phyloP scores from a whole-genome alignment of 2,797 vertebrate species.

The Apogon hyalosoma region DNA sequence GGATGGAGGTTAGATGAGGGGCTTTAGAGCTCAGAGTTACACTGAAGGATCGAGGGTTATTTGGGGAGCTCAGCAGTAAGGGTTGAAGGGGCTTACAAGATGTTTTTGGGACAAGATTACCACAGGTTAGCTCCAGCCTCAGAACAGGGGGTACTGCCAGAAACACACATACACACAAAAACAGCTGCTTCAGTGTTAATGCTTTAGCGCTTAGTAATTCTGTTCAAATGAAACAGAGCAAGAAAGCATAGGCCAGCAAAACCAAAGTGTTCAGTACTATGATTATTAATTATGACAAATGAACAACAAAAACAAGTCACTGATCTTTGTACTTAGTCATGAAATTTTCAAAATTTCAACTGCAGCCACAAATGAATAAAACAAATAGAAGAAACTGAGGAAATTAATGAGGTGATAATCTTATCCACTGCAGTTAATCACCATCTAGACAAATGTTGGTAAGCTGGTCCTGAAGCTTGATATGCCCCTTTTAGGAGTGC shows the following conservation, averaged over 20 bases:
- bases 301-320: background rate
- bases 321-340: background rate
- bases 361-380: background rate
- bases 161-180: constrained; percentile 34
- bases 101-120: constrained; percentile 67
- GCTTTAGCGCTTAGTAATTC: constrained; percentile 7
- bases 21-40: constrained; percentile 57
- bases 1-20: constrained; percentile 55
- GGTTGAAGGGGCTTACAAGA: constrained; percentile 54
- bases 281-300: background rate
- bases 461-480: constrained; percentile 37
- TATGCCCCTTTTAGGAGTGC: background rate
- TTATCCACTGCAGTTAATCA: constrained; percentile 11
- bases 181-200: background rate
- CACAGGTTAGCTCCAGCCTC: constrained; percentile 49
- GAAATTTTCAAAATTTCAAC: background rate
- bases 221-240: constrained; percentile 5
- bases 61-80: constrained; percentile 54
- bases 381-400: background rate
- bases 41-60: constrained; percentile 51
- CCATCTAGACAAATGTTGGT: constrained; percentile 12
- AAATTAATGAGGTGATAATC: constrained; percentile 15
- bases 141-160: constrained; percentile 65
- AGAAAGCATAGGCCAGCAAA: background rate
- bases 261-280: background rate